A percentile compares a stretch with the other conserved stretches of the same genome.
These are phyloP conservation scores for Upupa epops DNA, from an alignment of 2,113 vertebrate genomes.

Conservation along the genomic window DNA sequence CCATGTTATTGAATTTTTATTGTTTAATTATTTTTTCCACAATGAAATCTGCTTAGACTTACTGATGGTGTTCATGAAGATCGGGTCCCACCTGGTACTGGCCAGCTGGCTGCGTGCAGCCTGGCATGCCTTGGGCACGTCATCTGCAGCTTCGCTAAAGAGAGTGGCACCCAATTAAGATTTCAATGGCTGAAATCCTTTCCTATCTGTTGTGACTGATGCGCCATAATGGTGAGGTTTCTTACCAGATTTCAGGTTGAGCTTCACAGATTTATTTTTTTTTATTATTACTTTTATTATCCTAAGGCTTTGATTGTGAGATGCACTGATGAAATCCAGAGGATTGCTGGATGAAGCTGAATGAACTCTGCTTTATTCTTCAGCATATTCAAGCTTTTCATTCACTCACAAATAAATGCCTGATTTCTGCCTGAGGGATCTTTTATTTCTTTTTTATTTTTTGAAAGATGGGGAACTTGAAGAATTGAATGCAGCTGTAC, in stretches of 20 bases:
- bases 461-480: not conserved
- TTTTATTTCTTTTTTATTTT: not conserved
- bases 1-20: not conserved
- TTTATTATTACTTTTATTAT: not conserved
- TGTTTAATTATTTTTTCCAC: not conserved
- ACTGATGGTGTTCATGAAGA: not conserved
- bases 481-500: constrained; percentile 20
- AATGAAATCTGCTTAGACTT: not conserved
- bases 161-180: not conserved
- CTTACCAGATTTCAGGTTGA: not conserved
- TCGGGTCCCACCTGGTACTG: not conserved
- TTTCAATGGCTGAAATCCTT: not conserved
- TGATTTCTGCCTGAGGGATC: constrained; percentile 15
- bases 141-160: not conserved
- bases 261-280: not conserved
- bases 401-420: not conserved
- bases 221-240: not conserved
- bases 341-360: not conserved
- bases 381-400: not conserved
- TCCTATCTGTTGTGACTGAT: not conserved
- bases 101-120: not conserved
- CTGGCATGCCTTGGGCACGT: not conserved
- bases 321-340: not conserved
- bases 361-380: constrained; percentile 2
- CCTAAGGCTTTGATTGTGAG: not conserved